These are phyloP conservation scores for Megalops cyprinoides DNA, from an alignment of 2,797 vertebrate species.

Conservation along the genomic window DNA sequence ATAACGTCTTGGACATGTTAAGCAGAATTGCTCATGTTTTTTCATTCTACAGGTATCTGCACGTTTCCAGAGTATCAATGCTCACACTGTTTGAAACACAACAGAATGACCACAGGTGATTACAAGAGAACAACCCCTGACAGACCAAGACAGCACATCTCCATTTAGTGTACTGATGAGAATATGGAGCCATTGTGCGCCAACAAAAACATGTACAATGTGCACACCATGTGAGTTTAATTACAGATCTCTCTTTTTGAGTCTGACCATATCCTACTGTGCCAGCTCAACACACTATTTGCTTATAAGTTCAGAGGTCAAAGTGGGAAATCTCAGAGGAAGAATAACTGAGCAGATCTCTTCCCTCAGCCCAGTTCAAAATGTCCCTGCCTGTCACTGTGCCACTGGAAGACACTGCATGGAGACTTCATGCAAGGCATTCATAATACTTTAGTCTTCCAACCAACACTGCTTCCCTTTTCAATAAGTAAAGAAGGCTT, in stretches of 20 bases:
- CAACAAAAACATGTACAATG: not conserved
- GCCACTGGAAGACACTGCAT: too few species aligned
- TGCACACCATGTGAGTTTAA: not conserved
- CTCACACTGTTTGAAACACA: not conserved
- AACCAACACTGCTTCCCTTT: not conserved
- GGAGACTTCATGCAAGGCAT: too few species aligned
- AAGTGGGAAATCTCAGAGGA: not conserved
- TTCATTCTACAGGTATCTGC: not conserved
- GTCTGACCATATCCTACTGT: not conserved
- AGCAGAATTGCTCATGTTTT: not conserved
- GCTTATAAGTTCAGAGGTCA: constrained; percentile 8
- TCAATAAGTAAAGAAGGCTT: not conserved
- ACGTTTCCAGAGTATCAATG: not conserved
- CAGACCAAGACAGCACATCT: not conserved
- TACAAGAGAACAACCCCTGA: not conserved
- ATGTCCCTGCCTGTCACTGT: too few species aligned
- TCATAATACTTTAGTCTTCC: too few species aligned
- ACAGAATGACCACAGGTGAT: not conserved
- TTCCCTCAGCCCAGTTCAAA: not conserved
- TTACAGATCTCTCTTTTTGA: not conserved
- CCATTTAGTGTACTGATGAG: not conserved
- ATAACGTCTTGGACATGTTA: not conserved
- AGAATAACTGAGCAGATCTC: not conserved
- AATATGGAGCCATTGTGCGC: not conserved
- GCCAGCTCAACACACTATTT: not conserved